Base-by-base conservation (phyloP, 2,113 vertebrate species). In the Amphiprion percula region DNA sequence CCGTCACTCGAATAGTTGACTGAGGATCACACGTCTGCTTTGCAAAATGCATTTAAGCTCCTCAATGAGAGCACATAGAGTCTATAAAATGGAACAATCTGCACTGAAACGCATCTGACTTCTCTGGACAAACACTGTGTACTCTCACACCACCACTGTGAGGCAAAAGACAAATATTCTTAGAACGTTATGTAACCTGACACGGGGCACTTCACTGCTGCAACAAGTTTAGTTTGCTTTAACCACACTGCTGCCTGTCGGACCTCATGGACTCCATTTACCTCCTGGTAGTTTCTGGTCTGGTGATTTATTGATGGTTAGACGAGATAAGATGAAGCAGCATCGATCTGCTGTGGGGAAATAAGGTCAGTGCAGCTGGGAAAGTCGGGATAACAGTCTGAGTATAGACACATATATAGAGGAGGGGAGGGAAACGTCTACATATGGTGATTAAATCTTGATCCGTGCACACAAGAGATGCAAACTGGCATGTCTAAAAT, bases 81-180 rank as follows among this genome's bases (percentile, higher is more conserved):
- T 23, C 24, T 47, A 46, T 63, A 47, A 53, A 41, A 37, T 14
- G 12, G 55, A 60, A 41, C 49, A 46, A 52, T 46, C n/a, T 24
- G 47, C 61, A 30, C 66, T 59, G 46, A 76, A 59, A 23, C 47
- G 37, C 24, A 59, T 55, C 53, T 11, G 19, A 16, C n/a, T 63
- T 63, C 54, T 58, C 23, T 47, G 50, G 10, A 68, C 44, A 46
- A 79, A 61, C 33, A 1, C 6, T 12, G 55, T 73, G 78, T 16
- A 9, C 46, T 83, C 71, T 76, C 71, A 53, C 23, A 4, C 77
- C 61, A 64, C 74, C 75, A 50, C 44, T 24, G 75, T 60, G 46
- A 68, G 23, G 62, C 39, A 70, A 68, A 75, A 82, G 19, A 77
- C 62, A 75, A 73, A 82, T 82, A 84, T 84, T 88, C 77, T 79